Base-by-base conservation (phyloP, 2,113 vertebrate genomes). In the Vulpes vulpes region DNA sequence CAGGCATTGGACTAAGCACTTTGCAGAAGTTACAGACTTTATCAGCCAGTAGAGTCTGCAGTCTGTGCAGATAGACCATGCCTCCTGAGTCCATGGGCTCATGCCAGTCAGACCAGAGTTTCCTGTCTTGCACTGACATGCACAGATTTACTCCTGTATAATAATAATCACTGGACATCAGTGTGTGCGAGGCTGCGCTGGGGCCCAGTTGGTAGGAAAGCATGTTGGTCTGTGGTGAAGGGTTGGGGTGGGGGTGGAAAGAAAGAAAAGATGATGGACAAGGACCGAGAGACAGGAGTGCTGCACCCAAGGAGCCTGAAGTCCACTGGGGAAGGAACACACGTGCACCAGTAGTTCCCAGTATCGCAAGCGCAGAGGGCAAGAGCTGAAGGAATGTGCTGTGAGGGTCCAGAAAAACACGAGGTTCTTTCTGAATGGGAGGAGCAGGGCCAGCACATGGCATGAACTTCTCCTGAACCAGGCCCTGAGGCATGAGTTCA, bases 371-470 rank as follows among this genome's bases (percentile, higher is more conserved):
- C n/a, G n/a, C 32, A 20, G 2, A 69, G 0, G 8, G 14, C 69
- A 7, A 53, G 35, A 51, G 20, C 51, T 62, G 55, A 49, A 73
- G 67, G 25, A 59, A 10, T 60, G 30, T 1, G 1, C n/a, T 14
- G 3, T 27, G 17, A 81, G 43, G 14, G 8, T 9, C 78, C 38
- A 49, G 6, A 30, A 74, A n/a, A 35, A 32, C 19, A 12, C 1
- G 27, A 67, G 51, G 22, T 27, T 62, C 59, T 89, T 95, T 64
- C 73, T 85, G 25, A 94, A 25, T 25, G 32, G 22, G 60, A 35
- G 1, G 5, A 11, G 32, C 3, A 25, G 5, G 55, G 10, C 12
- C 55, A 19, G 6, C 55, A 49, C 2, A 0, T 4, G 20, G 20
- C 27, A 14, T 55, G 69, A 67, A 49, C 53, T 90, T 15, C 67